phyloP scores from a whole-genome alignment of 2,888 invertebrate species.

The Gnatocerus cornutus region DNA sequence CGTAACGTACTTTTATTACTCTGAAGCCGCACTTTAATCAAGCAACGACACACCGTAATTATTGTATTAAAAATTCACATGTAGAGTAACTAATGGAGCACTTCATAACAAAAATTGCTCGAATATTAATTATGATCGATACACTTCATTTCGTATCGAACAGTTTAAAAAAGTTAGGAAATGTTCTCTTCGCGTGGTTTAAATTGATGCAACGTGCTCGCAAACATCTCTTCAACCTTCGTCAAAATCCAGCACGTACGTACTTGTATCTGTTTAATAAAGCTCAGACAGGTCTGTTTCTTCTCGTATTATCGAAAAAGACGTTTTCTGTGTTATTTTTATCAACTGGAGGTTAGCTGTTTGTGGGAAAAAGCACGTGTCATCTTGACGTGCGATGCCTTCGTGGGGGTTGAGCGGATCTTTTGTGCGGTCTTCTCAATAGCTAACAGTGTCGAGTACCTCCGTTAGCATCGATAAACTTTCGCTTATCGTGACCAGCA shows the following conservation, averaged over 20 bases:
- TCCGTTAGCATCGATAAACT: conserved; percentile 35
- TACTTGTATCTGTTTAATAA: conserved; percentile 39
- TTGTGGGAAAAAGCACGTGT: conserved; percentile 57
- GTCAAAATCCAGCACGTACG: conserved; percentile 31
- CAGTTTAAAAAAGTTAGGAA: conserved; percentile 28
- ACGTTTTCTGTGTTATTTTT: conserved; percentile 45
- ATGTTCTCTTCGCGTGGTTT: conserved; percentile 22
- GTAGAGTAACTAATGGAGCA: neutral
- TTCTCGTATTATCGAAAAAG: conserved; percentile 38
- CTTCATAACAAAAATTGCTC: conserved; percentile 14
- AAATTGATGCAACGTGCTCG: conserved; percentile 26
- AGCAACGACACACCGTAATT: neutral
- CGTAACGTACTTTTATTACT: neutral
- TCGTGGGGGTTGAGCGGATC: conserved; percentile 27
- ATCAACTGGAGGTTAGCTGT: conserved; percentile 47
- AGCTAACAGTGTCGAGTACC: conserved; percentile 36
- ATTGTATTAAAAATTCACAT: conserved; percentile 8
- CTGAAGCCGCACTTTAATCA: neutral
- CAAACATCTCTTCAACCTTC: conserved; percentile 37
- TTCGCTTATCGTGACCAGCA: conserved; percentile 36
- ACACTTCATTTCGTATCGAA: conserved; percentile 12
- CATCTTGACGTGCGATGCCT: conserved; percentile 54
- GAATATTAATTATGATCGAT: conserved; percentile 16
- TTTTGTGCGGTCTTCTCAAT: conserved; percentile 54
- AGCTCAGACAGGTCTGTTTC: conserved; percentile 27